These are phyloP conservation scores for Lithobates sylvaticus DNA, from an alignment of 2,797 vertebrate genomes.

Conservation along the genomic window DNA sequence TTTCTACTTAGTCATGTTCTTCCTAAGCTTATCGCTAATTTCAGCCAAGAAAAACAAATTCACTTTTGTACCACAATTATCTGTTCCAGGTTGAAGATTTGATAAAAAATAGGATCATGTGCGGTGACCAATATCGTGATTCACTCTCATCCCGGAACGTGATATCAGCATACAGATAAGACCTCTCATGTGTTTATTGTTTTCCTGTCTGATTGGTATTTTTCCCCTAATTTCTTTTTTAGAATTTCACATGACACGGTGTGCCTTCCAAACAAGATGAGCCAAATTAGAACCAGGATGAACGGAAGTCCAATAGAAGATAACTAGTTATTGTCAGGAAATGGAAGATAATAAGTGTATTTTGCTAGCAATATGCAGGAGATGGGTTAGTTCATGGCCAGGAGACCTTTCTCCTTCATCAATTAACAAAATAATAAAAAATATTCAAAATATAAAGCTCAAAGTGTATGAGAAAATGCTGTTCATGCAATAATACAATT, in stretches of 20 bases:
- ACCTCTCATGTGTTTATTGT: not conserved
- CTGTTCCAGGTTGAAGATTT: not conserved
- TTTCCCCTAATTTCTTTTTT: constrained; percentile 58
- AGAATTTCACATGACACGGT: constrained; percentile 58
- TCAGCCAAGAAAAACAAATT: constrained; percentile 3
- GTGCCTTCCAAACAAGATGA: constrained; percentile 64
- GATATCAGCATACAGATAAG: constrained; percentile 38
- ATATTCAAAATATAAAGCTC: constrained; percentile 21
- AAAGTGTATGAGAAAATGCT: constrained; percentile 37
- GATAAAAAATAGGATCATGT: constrained; percentile 29
- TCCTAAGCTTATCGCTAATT: constrained; percentile 12
- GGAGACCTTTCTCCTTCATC: not conserved
- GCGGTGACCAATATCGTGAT: constrained; percentile 11
- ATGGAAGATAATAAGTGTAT: constrained; percentile 55
- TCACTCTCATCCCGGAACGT: constrained; percentile 36
- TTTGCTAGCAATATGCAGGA: constrained; percentile 1
- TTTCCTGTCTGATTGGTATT: constrained; percentile 48
- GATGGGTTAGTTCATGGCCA: constrained; percentile 42
- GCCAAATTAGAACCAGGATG: constrained; percentile 42
- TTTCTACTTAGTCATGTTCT: not conserved
- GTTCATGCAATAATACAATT: not conserved
- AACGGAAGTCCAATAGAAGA: constrained; percentile 56
- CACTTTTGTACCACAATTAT: not conserved
- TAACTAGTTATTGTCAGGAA: constrained; percentile 63
- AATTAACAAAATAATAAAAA: not conserved